Evolutionary conservation across 2,797 vertebrate genomes (phyloP).

Genomic region (Sebastes dallii): DNA sequence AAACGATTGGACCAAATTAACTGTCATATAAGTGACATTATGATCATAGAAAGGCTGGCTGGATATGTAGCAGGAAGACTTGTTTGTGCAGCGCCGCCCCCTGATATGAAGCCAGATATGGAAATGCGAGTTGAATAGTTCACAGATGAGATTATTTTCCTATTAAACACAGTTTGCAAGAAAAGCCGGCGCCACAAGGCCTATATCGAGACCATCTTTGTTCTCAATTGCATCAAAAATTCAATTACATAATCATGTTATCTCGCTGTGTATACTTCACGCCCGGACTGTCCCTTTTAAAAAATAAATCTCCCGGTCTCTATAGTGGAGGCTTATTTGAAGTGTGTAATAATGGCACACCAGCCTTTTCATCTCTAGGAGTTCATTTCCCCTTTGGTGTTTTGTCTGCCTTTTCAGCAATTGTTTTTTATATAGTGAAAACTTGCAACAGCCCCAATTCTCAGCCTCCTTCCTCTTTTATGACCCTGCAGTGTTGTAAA

Average conservation of each 20-base stretch:
- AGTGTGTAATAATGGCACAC: conserved; percentile 60
- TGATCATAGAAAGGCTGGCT: background rate
- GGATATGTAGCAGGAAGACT: background rate
- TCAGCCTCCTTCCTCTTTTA: conserved; percentile 5
- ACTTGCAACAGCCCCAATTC: conserved; percentile 12
- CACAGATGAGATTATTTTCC: conserved; percentile 55
- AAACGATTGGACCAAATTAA: background rate
- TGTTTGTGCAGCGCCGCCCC: conserved; percentile 1
- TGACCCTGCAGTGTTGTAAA: conserved; percentile 24
- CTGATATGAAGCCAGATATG: conserved; percentile 26
- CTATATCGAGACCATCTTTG: conserved; percentile 40
- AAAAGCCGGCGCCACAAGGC: conserved; percentile 17
- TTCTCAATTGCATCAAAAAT: conserved; percentile 48
- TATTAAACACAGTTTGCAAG: conserved; percentile 35
- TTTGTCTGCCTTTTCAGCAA: conserved; percentile 44
- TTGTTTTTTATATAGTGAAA: conserved; percentile 44
- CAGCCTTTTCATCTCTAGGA: conserved; percentile 58
- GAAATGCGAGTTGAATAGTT: conserved; percentile 53
- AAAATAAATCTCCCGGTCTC: conserved; percentile 24
- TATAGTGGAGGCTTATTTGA: conserved; percentile 50
- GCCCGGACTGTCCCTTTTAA: conserved; percentile 33
- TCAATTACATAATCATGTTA: conserved; percentile 62
- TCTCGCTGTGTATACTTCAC: conserved; percentile 42
- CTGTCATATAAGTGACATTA: background rate
- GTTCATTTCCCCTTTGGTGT: conserved; percentile 61